Percentiles rank a stretch among this genome's conserved stretches.
Conservation (phyloP, 2,888 invertebrate species). For the Lampropteryx suffumata region DNA sequence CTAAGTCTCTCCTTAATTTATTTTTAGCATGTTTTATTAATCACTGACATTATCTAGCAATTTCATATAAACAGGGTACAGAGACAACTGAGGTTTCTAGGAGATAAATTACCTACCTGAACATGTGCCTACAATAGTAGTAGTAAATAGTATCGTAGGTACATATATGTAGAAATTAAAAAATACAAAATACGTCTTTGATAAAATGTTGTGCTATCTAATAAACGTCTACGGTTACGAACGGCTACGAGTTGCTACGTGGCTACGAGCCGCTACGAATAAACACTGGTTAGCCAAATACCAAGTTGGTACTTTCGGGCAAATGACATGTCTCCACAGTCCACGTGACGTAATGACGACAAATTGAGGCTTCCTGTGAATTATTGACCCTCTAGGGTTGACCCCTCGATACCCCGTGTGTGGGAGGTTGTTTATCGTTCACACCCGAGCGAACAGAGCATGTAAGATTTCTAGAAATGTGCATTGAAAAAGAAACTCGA, state of each 20-base stretch:
- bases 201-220: neutral
- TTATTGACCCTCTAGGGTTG: conserved; percentile 33
- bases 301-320: conserved; percentile 3
- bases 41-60: no score
- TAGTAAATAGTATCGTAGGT: no score
- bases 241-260: neutral
- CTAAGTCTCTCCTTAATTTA: no score
- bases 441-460: conserved; percentile 14
- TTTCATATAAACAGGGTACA: no score
- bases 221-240: no score
- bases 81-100: no score
- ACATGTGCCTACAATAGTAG: no score
- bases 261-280: conserved; percentile 9
- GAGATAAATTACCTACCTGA: no score
- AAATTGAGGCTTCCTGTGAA: conserved; percentile 45
- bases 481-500: no score
- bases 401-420: conserved; percentile 15
- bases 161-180: no score
- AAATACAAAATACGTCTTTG: neutral
- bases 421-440: conserved; percentile 13
- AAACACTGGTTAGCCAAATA: conserved; percentile 14
- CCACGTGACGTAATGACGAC: conserved; percentile 45
- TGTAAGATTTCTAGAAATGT: neutral
- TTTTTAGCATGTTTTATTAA: no score
- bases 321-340: conserved; percentile 2